phyloP scores from a whole-genome alignment of 2,888 invertebrate genomes.

The Xiphydria camelus region DNA sequence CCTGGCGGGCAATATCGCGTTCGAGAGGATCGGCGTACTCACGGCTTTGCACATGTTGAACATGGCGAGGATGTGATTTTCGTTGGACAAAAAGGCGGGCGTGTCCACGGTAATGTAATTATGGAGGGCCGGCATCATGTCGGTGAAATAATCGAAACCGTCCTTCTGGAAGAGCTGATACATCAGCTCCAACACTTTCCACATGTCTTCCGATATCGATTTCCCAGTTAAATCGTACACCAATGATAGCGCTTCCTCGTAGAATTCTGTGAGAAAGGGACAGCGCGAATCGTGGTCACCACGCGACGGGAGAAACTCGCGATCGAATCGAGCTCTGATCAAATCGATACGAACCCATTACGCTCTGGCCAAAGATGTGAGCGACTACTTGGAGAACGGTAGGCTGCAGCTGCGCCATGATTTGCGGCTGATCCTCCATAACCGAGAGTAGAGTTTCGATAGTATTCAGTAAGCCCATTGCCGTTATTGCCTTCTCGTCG shows the following conservation, averaged over 20 bases:
- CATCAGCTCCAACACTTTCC: slow-evolving; percentile 89
- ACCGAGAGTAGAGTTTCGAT: slow-evolving; percentile 93
- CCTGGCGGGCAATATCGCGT: too few relatives aligned
- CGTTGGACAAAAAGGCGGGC: slow-evolving; percentile 87
- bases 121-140: slow-evolving; percentile 98
- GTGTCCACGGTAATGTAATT: slow-evolving; percentile 98
- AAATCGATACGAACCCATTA: slow-evolving; percentile 67
- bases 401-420: slow-evolving; percentile 87
- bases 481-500: slow-evolving; percentile 95
- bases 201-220: slow-evolving; percentile 90
- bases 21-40: slow-evolving; percentile 42
- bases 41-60: slow-evolving; percentile 94
- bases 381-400: slow-evolving; percentile 89
- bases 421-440: slow-evolving; percentile 84
- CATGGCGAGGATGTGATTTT: slow-evolving; percentile 85
- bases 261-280: slow-evolving; percentile 81
- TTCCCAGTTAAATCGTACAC: slow-evolving; percentile 90
- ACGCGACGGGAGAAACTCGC: too few relatives aligned
- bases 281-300: too few relatives aligned
- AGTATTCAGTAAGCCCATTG: slow-evolving; percentile 94
- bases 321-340: too few relatives aligned
- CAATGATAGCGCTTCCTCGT: slow-evolving; percentile 93
- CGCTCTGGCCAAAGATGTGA: slow-evolving; percentile 79
- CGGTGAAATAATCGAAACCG: slow-evolving; percentile 93
- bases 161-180: slow-evolving; percentile 92